phyloP scores from a whole-genome alignment of 23 tunicate species.

The Aplidium turbinatum region DNA sequence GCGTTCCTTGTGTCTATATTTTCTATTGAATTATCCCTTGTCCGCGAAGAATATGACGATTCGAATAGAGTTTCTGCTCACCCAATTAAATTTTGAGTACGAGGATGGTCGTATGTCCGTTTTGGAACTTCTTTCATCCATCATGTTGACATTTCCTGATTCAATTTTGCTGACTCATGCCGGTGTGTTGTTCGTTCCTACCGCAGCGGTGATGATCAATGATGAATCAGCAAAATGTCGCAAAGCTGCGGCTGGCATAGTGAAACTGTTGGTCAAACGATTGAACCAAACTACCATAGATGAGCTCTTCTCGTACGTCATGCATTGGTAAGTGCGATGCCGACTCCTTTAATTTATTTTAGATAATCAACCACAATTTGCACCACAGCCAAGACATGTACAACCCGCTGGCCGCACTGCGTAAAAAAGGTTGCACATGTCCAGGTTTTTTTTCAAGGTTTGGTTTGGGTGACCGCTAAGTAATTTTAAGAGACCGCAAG shows the following conservation, averaged over 20 bases:
- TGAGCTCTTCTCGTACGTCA: slow-evolving; percentile 42
- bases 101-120: slow-evolving; percentile 77
- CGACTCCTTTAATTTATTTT: too few relatives aligned
- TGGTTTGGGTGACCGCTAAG: too few relatives aligned
- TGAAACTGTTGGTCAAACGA: slow-evolving; percentile 46
- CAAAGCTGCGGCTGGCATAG: slow-evolving; percentile 47
- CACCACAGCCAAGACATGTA: too few relatives aligned
- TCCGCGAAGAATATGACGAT: slow-evolving; percentile 22
- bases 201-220: slow-evolving; percentile 56
- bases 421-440: too few relatives aligned
- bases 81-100: slow-evolving; percentile 66
- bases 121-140: slow-evolving; percentile 51
- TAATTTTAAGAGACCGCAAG: too few relatives aligned
- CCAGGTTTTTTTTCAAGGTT: too few relatives aligned
- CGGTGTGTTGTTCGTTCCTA: slow-evolving; percentile 58
- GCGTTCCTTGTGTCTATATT: slow-evolving; percentile 56
- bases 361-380: too few relatives aligned
- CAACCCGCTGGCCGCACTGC: too few relatives aligned
- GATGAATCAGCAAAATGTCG: slow-evolving; percentile 78
- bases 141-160: slow-evolving; percentile 48
- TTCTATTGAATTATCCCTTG: slow-evolving; percentile 59
- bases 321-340: slow-evolving; percentile 72
- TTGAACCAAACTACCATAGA: slow-evolving; percentile 37
- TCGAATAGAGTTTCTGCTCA: slow-evolving; percentile 62
- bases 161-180: slow-evolving; percentile 24